Evolutionary conservation across 2,888 invertebrate genomes (phyloP).

Genomic region (Orthosia incerta): DNA sequence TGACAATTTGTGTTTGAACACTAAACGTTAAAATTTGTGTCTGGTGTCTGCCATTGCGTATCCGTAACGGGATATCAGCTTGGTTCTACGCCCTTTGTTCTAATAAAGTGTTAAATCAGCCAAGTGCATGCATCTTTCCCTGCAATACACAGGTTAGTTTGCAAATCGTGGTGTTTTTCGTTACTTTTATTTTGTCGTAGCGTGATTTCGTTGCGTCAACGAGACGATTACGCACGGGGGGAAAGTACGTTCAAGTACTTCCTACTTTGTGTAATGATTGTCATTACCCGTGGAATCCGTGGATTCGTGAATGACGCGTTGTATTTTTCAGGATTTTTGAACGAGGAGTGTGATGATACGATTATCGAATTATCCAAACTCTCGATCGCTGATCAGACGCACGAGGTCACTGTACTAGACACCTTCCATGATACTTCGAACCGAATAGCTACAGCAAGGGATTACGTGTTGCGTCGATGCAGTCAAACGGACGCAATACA

Average conservation of each 20-base stretch:
- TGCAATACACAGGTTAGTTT: conserved; percentile 90
- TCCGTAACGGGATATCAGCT: conserved; percentile 91
- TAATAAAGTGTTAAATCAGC: conserved; percentile 88
- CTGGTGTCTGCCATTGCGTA: conserved; percentile 82
- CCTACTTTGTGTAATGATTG: conserved; percentile 85
- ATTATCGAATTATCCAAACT: conserved; percentile 89
- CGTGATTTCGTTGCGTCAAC: conserved; percentile 75
- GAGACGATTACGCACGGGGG: conserved; percentile 81
- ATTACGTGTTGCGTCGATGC: conserved; percentile 92
- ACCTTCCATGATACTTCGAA: conserved; percentile 83
- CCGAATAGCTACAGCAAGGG: conserved; percentile 83
- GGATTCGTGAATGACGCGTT: conserved; percentile 68
- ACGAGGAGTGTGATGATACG: conserved; percentile 91
- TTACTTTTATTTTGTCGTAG: conserved; percentile 53
- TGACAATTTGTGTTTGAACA: conserved; percentile 77
- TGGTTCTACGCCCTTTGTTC: conserved; percentile 89
- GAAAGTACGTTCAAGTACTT: conserved; percentile 88
- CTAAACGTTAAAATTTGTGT: conserved; percentile 73
- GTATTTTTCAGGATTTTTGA: conserved; percentile 87
- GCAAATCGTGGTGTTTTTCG: conserved; percentile 44
- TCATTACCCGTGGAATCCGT: conserved; percentile 63
- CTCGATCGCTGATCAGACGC: conserved; percentile 87
- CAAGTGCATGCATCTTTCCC: conserved; percentile 91
- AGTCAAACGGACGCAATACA: conserved; percentile 91
- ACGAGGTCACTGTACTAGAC: conserved; percentile 86